Percentiles rank a stretch among this genome's conserved stretches.
Evolutionary conservation across 2,797 vertebrate genomes (phyloP).

Genomic region (Hypotaenidia philippensis): DNA sequence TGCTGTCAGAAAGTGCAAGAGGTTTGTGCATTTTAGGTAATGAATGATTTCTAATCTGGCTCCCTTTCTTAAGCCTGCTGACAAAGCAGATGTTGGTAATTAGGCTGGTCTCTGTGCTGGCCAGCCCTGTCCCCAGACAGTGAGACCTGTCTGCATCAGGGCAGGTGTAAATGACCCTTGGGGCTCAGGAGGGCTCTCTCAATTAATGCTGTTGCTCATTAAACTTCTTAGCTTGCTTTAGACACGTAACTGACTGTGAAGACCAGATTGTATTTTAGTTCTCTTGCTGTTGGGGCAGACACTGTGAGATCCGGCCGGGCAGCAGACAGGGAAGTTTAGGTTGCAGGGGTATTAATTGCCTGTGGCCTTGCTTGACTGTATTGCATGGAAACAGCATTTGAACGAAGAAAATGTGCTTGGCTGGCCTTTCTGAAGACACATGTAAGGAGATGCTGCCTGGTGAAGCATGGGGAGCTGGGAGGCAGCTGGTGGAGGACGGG

Average conservation of each 20-base stretch:
- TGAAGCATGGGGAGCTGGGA: neutral
- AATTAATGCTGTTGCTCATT: neutral
- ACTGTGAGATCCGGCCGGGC: neutral
- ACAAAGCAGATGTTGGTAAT: neutral
- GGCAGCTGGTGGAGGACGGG: neutral
- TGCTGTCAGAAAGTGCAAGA: neutral
- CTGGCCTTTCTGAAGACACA: neutral
- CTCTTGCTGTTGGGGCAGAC: rapidly evolving
- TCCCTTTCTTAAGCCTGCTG: neutral
- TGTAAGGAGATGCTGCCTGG: constrained; percentile 16
- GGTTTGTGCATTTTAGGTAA: neutral
- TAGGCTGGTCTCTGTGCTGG: neutral
- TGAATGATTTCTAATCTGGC: neutral
- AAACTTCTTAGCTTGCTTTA: neutral
- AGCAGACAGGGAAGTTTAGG: neutral
- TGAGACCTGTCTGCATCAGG: neutral
- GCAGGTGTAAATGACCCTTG: neutral
- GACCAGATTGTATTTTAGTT: neutral
- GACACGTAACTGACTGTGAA: neutral
- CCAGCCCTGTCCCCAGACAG: neutral
- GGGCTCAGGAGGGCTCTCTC: neutral
- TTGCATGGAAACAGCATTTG: neutral
- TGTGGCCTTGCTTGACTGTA: rapidly evolving
- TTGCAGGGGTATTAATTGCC: neutral
- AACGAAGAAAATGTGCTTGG: neutral